Base-by-base conservation (phyloP, 2,797 vertebrate genomes). In the Semotilus atromaculatus region DNA sequence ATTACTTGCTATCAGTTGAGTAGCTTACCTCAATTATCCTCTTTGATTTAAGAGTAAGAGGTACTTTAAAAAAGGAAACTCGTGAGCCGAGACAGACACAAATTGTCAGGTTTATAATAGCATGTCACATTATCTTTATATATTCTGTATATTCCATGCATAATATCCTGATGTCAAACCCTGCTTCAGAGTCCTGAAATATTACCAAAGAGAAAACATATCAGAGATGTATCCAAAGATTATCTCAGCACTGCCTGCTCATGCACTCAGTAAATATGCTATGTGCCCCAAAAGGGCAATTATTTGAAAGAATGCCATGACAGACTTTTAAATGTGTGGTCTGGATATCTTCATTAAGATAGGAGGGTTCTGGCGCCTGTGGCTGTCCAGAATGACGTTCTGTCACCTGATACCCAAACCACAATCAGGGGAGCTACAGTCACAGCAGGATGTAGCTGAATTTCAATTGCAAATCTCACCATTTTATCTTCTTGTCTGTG, bases 401-500 rank as follows among this genome's bases (percentile, higher is more conserved):
- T 34, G 53, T 79, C 75, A 48, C 31, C 76, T 80, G 68, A 80
- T 62, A 80, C 55, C 53, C 73, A 51, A 64, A 64, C 53, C 83
- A 64, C 68, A 66, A 64, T 38, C 76, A 73, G 10, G 4, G 21
- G 68, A 77, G 79, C 40, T 51, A 43, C 60, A 64, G 43, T 73
- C 40, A 38, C 10, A 84, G 89, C 90, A 80, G 87, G 89, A 86
- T 67, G 80, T 86, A 90, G 88, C 86, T 85, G 51, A 87, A 67
- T 89, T 78, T 78, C 68, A 85, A 84, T 76, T 90, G 87, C 89
- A 92, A 45, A 86, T 90, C 90, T 89, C 90, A 88, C 89, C 90
- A 87, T 82, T 88, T 89, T 90, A 90, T 89, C 79, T 90, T 75
- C 88, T 60, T 91, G 84, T 78, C 36, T 90, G 88, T 91, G 38